phyloP scores from a whole-genome alignment of 1,140 invertebrate genomes.

The Phymorhynchus buccinoides region DNA sequence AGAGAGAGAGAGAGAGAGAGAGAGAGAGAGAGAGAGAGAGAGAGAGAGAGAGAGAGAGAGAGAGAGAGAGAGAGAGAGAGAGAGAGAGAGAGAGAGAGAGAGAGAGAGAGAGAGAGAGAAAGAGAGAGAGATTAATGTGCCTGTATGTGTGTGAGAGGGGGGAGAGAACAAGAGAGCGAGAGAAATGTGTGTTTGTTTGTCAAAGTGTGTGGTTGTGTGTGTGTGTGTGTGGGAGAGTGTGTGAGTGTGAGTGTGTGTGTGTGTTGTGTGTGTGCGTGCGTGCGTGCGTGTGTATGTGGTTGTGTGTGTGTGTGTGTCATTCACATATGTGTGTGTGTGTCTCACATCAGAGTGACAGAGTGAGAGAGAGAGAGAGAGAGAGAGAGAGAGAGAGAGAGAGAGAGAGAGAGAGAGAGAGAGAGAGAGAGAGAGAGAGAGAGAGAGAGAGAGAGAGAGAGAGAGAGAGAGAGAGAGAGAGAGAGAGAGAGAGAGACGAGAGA shows the following conservation, averaged over 20 bases:
- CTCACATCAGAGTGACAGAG: no score
- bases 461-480: not conserved
- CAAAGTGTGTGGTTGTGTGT: no score
- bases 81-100: not conserved
- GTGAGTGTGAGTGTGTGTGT: no score
- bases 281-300: no score
- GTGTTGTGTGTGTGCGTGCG: no score
- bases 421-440: not conserved
- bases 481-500: not conserved
- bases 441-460: not conserved
- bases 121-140: no score
- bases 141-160: no score
- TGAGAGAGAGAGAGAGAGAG: not conserved
- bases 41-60: not conserved
- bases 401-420: constrained; percentile 2
- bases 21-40: not conserved
- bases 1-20: not conserved
- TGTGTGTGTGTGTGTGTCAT: no score
- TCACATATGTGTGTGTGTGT: no score
- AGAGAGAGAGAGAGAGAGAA: not conserved
- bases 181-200: no score
- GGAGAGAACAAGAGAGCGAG: not conserved
- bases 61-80: not conserved
- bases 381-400: not conserved
- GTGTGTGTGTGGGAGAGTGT: no score